Evolutionary conservation across 2,797 vertebrate species (phyloP).

Genomic region (Nasua narica): DNA sequence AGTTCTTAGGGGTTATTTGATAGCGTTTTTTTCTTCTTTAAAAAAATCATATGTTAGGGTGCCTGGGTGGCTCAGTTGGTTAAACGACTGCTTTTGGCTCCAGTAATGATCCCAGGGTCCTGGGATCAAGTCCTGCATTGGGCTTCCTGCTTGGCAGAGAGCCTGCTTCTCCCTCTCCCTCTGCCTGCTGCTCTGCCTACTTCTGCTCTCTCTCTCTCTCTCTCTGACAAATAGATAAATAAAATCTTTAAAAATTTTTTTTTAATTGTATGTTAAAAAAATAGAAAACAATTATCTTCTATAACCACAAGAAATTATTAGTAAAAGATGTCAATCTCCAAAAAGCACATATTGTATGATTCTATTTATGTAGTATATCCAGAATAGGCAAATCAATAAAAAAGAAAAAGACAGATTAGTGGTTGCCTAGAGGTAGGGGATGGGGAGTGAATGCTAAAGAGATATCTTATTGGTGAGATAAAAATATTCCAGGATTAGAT

Average conservation of each 20-base stretch:
- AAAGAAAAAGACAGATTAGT: background rate
- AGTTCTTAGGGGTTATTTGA: background rate
- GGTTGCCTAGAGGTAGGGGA: background rate
- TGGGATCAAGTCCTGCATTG: too few species aligned
- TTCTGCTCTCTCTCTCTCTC: too few species aligned
- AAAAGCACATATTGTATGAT: background rate
- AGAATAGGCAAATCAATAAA: background rate
- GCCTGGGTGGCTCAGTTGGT: too few species aligned
- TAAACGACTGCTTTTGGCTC: too few species aligned
- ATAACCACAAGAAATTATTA: conserved; percentile 13
- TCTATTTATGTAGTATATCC: background rate
- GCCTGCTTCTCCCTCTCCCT: too few species aligned
- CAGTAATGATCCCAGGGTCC: too few species aligned
- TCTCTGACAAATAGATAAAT: too few species aligned
- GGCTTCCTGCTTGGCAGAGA: too few species aligned
- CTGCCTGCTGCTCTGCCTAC: too few species aligned
- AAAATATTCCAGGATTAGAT: conserved; percentile 28
- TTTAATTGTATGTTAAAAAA: background rate
- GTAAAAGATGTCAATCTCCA: background rate
- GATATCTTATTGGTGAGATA: background rate
- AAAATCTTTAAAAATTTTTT: too few species aligned
- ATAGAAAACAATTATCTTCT: background rate
- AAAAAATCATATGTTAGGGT: background rate
- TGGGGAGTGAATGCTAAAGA: background rate
- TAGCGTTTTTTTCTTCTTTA: background rate